Evolutionary conservation across 2,113 vertebrate genomes (phyloP), one percentile per base, ranked within the genome.

Genomic region (Festucalex cinctus): DNA sequence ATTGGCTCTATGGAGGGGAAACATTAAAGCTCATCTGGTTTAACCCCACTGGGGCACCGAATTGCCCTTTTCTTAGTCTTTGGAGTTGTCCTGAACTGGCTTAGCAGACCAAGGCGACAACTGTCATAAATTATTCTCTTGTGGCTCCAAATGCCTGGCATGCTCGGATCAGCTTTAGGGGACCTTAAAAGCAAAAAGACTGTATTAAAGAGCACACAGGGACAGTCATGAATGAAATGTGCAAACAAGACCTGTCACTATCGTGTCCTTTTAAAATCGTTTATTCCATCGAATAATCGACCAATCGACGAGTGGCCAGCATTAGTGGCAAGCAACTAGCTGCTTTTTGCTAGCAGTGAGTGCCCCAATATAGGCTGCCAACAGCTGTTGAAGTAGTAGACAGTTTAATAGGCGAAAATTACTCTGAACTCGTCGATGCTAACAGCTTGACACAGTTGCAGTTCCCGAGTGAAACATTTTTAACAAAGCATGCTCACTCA

Each of bases 61-160:
- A 88, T 75, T 75, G 85, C 75, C 73, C 75, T 16, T 66, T 85
- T 85, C 78, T 77, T 81, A 88, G 83, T 75, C 84, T 79, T 61
- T 82, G 81, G 81, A 88, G 75, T 86, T 82, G 84, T 75, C 78
- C 85, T 37, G 63, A 41, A 46, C 57, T 71, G 79, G 87, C 87
- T 90, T 90, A 89, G 74, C 84, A 82, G 80, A 90, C 88, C 83
- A 84, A 86, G 85, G 89, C 77, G 89, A 91, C 89, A 91, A 90
- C 82, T 85, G 83, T 90, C 88, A 85, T 78, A 89, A 90, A 91
- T 86, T 51, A 89, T 77, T 88, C 88, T 88, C 88, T 70, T 60
- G 85, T 82, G 88, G 83, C 73, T 63, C 61, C 49, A 69, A 79
- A 78, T 88, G 82, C 83, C 88, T 82, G 83, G 77, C 71, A 77